Evolutionary conservation across 2,797 vertebrate genomes (phyloP).

Genomic region (Astyanax mexicanus): DNA sequence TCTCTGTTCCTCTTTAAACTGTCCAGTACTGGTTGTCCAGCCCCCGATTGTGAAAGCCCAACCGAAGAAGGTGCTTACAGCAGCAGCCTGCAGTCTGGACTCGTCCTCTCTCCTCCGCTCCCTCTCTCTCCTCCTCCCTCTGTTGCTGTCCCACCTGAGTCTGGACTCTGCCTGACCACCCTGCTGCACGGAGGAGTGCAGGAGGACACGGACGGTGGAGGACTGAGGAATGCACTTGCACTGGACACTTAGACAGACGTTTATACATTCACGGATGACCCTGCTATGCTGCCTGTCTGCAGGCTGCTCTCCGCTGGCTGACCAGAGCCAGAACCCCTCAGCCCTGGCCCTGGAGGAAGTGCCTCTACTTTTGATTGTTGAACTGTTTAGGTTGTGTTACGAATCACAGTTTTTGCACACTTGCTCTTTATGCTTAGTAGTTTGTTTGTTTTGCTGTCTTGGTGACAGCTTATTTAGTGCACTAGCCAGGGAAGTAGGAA

Average conservation of each 20-base stretch:
- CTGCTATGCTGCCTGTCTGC: not conserved
- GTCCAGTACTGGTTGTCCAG: not conserved
- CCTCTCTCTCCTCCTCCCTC: not conserved
- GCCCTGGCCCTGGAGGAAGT: conserved; percentile 8
- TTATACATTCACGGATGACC: conserved; percentile 16
- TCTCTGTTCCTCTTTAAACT: not conserved
- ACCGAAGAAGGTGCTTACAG: not conserved
- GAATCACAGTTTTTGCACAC: conserved; percentile 11
- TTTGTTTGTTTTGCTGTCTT: not conserved
- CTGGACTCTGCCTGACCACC: conserved; percentile 24
- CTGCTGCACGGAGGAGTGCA: not conserved
- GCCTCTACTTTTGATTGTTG: conserved; percentile 2
- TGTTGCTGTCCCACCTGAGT: conserved; percentile 24
- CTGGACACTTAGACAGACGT: conserved; percentile 46
- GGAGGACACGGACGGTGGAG: not conserved
- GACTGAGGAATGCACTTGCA: conserved; percentile 49
- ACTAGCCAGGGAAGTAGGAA: not conserved
- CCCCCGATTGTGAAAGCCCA: not conserved
- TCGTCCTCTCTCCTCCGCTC: conserved; percentile 14
- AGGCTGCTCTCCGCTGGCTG: conserved; percentile 8
- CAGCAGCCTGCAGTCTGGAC: not conserved
- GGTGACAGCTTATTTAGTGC: conserved; percentile 43
- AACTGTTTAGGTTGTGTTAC: not conserved
- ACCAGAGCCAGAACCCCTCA: not conserved
- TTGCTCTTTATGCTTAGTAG: conserved; percentile 23